Evolutionary conservation across 2,888 invertebrate species (phyloP), one percentile per base, ranked within the genome.

Genomic region (Sceliomorpha sp.): DNA sequence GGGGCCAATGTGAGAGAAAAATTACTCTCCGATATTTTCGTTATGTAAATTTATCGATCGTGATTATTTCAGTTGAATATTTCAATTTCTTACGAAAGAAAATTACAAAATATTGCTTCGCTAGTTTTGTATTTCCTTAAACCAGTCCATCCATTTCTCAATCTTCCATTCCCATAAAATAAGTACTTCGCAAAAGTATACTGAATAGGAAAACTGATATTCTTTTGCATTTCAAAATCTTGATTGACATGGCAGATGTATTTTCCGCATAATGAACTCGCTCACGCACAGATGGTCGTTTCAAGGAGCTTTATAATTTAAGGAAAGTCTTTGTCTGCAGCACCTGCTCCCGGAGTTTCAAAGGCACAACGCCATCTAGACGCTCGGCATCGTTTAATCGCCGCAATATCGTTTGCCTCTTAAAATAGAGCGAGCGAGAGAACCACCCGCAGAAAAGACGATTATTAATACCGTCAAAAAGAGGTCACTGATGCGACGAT

Each of bases 251-350:
- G 47, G 42, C n/a, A 29, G 58, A 45, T 31, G 44, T 13, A 24
- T 39, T 15, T 12, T 5, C 4, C 8, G 51, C 40, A 58, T 66
- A 63, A 55, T 66, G 45, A 66, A 66, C 58, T 34, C 27, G 26
- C 20, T 66, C 44, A 66, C 58, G 51, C 56, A 58, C 64, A 66
- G 64, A 66, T 66, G 58, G 56, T 45, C 36, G 17, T 56, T 37
- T 42, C 50, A 9, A 31, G 42, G 29, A 63, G 64, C 56, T 56
- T 64, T 64, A 50, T 64, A 64, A 64, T 64, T 64, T 64, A 50
- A 48, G 50, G 48, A 36, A 44, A 64, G 50, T 37, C 50, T 64
- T 48, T 27, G 47, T n/a, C 17, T 24, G 29, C 14, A 15, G 53
- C 64, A 64, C 64, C 64, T 64, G 64, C 48, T 47, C 48, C 37